These are phyloP conservation scores for Pseudachorutes palmiensis DNA, from an alignment of 1,140 invertebrate species.

Conservation along the genomic window DNA sequence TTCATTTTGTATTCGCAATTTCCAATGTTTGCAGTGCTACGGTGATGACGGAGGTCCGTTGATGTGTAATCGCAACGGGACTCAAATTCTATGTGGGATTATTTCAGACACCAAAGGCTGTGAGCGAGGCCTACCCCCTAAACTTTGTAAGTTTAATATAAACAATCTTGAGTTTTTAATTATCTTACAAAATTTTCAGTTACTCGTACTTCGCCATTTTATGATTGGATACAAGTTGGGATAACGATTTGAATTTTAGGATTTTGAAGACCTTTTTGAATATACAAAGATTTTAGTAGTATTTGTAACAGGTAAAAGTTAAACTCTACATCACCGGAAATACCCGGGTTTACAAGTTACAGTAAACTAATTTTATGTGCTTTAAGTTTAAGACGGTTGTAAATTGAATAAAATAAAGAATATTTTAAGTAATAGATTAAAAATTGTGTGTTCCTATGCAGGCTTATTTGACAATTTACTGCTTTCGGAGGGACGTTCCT, in stretches of 20 bases:
- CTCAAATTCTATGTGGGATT: not conserved
- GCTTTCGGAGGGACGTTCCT: no score
- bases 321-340: no score
- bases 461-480: no score
- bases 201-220: not conserved
- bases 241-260: not conserved
- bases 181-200: not conserved
- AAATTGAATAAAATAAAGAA: no score
- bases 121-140: not conserved
- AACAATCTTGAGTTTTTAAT: not conserved
- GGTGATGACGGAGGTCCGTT: not conserved
- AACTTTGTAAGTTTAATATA: not conserved
- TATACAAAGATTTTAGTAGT: no score
- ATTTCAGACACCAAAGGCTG: not conserved
- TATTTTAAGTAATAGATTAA: no score
- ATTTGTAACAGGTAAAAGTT: no score
- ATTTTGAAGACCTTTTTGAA: no score
- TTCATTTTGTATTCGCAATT: not conserved
- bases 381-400: no score
- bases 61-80: not conserved
- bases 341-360: no score
- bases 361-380: no score
- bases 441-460: no score
- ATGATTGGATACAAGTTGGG: constrained; percentile 4
- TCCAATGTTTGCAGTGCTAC: not conserved